These are phyloP conservation scores for Pempheris klunzingeri DNA, from an alignment of 2,797 vertebrate species.

Conservation along the genomic window DNA sequence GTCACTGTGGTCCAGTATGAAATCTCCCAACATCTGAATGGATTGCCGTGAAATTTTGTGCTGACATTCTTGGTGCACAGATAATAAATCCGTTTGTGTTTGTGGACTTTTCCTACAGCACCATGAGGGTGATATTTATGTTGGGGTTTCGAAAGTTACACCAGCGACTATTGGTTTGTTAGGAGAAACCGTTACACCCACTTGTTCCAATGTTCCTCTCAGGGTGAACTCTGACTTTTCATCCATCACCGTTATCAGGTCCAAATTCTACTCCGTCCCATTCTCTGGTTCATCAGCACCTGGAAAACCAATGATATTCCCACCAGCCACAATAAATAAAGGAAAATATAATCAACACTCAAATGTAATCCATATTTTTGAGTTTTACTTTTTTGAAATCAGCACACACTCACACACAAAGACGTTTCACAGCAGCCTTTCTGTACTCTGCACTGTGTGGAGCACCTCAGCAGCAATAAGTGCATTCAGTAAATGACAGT, in stretches of 20 bases:
- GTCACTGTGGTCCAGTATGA: neutral
- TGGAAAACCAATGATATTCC: neutral
- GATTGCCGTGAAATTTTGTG: neutral
- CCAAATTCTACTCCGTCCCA: neutral
- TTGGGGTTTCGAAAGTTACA: no score
- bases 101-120: neutral
- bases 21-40: neutral
- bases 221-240: no score
- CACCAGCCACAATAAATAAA: neutral
- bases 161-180: neutral
- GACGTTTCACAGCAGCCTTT: neutral
- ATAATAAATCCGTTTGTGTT: neutral
- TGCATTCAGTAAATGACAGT: constrained; percentile 30
- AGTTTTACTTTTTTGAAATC: neutral
- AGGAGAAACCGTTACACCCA: neutral
- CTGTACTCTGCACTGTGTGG: constrained; percentile 14
- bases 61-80: neutral
- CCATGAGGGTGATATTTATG: no score
- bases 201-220: no score
- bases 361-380: neutral
- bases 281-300: neutral
- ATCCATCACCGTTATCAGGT: neutral
- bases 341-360: neutral
- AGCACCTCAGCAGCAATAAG: constrained; percentile 12
- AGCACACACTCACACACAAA: neutral